These are phyloP conservation scores for Benthosema pterotum DNA, from an alignment of 2,797 vertebrate species.

Conservation along the genomic window DNA sequence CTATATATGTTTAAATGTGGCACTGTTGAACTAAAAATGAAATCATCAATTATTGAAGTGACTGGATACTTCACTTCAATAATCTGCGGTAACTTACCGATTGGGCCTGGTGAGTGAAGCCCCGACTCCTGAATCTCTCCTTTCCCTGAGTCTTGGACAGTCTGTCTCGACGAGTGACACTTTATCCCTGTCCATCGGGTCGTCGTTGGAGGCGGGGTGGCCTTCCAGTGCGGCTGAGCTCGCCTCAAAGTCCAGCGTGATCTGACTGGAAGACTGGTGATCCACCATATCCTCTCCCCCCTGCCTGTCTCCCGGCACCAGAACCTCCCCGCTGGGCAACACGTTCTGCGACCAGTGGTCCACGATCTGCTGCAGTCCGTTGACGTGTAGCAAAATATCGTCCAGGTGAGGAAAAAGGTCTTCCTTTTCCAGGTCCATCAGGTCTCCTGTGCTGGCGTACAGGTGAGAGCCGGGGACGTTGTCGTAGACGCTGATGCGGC, in stretches of 20 bases:
- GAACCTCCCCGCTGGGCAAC: constrained; percentile 76
- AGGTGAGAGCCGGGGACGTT: constrained; percentile 95
- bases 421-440: constrained; percentile 94
- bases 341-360: constrained; percentile 92
- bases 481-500: constrained; percentile 95
- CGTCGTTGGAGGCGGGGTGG: constrained; percentile 84
- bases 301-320: constrained; percentile 54
- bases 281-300: constrained; percentile 58
- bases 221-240: constrained; percentile 89
- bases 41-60: neutral
- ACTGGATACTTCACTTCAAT: neutral
- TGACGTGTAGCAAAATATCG: constrained; percentile 93
- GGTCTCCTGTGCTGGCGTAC: constrained; percentile 95
- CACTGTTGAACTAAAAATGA: neutral
- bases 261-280: constrained; percentile 83
- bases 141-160: constrained; percentile 85
- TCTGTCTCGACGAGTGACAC: constrained; percentile 89
- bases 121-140: constrained; percentile 95
- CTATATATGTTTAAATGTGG: neutral
- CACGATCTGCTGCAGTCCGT: constrained; percentile 91
- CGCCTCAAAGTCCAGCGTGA: constrained; percentile 91
- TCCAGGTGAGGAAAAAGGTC: constrained; percentile 92
- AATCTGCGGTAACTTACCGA: constrained; percentile 78
- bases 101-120: constrained; percentile 94
- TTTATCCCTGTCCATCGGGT: constrained; percentile 88